Base-by-base conservation (phyloP, 2,797 vertebrate genomes). In the Acanthornis magna region DNA sequence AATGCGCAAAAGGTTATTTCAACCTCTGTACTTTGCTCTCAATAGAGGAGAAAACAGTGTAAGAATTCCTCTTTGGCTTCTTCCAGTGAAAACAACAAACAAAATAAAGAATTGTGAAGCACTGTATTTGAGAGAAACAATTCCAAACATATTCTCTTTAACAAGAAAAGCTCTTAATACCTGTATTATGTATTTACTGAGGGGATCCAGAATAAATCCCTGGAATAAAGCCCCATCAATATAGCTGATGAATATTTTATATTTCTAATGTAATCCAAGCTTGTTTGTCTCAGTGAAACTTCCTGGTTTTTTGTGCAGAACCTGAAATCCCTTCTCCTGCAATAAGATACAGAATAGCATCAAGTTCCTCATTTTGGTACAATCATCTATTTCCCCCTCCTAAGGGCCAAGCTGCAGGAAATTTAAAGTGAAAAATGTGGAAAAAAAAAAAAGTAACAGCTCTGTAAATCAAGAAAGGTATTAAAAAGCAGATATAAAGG, bases 361-460 rank as follows among this genome's bases (percentile, higher is more conserved):
- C 36, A 66, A 32, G 45, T 57, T 70, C 60, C n/a, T 70, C 10
- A 4, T 36, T 94, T 84, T 54, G 53, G 30, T 45, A 50, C 32
- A 32, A 20, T 53, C 45, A 92, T 63, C 62, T n/a, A 29, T 54
- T 82, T 75, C 63, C 30, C 20, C 51, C 40, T 88, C 51, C 58
- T 30, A 61, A 9, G 86, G 45, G 18, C 26, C 27, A 60, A 72
- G 82, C 26, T 43, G 20, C 45, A 71, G 40, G 20, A 86, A 67
- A 74, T 48, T 88, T 12, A 15, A 63, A 82, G 38, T 13, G 10
- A 85, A 47, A 34, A 84, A 70, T 10, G 34, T 53, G 19, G 86
- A 87, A 94, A 89, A 82, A 36, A 87, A 94, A 89, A 82, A 36
- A 36, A 36, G 1, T 36, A 88, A 80, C 4, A 50, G 38, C 16